A percentile compares a stretch with the other conserved stretches of the same genome.
Evolutionary conservation across 2,797 vertebrate genomes (phyloP).

Genomic region (Cyprinella venusta): DNA sequence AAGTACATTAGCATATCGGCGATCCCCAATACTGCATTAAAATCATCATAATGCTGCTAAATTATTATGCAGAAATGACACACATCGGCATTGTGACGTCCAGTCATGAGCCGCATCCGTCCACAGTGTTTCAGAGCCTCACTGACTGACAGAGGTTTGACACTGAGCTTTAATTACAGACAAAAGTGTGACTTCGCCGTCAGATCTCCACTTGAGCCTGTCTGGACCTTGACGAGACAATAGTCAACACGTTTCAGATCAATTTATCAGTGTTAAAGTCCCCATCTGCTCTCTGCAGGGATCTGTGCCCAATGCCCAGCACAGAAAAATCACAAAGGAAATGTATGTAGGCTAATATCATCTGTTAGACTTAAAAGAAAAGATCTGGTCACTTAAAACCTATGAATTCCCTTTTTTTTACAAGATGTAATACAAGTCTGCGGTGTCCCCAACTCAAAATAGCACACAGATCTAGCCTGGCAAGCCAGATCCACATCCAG

Average conservation of each 20-base stretch:
- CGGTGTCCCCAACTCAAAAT: neutral
- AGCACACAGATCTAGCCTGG: neutral
- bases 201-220: constrained; percentile 6
- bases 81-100: neutral
- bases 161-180: constrained; percentile 25
- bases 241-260: constrained; percentile 33
- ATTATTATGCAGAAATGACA: neutral
- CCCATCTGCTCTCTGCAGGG: constrained; percentile 15
- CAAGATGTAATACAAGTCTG: neutral
- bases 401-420: neutral
- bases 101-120: neutral
- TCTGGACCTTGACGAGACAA: constrained; percentile 22
- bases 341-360: constrained; percentile 2
- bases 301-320: neutral
- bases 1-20: neutral
- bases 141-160: neutral
- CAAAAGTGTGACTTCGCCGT: neutral
- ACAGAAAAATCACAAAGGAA: neutral
- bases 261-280: constrained; percentile 38
- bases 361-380: neutral
- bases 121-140: neutral
- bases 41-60: neutral
- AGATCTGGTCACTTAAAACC: neutral
- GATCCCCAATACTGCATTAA: neutral
- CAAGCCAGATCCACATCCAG: too few relatives aligned